These are phyloP conservation scores for Asbolus verrucosus DNA, from an alignment of 1,140 invertebrate genomes.

Conservation along the genomic window DNA sequence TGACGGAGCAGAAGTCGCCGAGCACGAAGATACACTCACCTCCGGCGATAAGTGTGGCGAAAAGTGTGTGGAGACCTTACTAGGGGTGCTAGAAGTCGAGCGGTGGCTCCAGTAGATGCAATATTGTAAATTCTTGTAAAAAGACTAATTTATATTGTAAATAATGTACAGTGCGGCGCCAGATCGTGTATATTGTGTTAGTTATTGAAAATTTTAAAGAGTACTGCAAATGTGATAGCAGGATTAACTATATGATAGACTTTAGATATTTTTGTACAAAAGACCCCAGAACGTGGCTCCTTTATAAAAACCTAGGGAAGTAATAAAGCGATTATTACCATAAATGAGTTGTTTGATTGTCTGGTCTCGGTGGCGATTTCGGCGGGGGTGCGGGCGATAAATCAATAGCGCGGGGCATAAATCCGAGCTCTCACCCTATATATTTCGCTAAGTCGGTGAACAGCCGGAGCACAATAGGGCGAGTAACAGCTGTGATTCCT, in stretches of 20 bases:
- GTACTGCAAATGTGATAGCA: constrained; percentile 65
- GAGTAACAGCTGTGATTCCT: constrained; percentile 47
- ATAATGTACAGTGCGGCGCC: constrained; percentile 48
- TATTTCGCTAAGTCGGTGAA: constrained; percentile 28
- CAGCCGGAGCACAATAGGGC: constrained; percentile 16
- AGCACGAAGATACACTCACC: constrained; percentile 71
- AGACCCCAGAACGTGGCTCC: constrained; percentile 6
- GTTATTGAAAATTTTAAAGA: constrained; percentile 55
- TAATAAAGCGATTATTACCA: constrained; percentile 11
- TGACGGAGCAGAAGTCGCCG: constrained; percentile 63
- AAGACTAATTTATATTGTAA: constrained; percentile 34
- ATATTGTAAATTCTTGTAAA: constrained; percentile 44
- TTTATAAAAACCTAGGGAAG: constrained; percentile 8
- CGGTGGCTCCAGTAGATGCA: constrained; percentile 39
- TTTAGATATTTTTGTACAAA: constrained; percentile 65
- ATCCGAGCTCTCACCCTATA: constrained; percentile 56
- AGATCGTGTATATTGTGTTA: constrained; percentile 57
- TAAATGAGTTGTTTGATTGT: not conserved
- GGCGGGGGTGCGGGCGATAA: constrained; percentile 45
- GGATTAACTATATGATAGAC: constrained; percentile 57
- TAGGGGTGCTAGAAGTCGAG: constrained; percentile 62
- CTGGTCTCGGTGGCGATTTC: not conserved
- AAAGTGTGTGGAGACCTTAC: constrained; percentile 83
- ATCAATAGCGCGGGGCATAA: constrained; percentile 56
- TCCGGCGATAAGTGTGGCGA: constrained; percentile 69